Evolutionary conservation across 2,888 invertebrate species (phyloP), one percentile per base, ranked within the genome.

Genomic region (Scelioninae gen. 1): DNA sequence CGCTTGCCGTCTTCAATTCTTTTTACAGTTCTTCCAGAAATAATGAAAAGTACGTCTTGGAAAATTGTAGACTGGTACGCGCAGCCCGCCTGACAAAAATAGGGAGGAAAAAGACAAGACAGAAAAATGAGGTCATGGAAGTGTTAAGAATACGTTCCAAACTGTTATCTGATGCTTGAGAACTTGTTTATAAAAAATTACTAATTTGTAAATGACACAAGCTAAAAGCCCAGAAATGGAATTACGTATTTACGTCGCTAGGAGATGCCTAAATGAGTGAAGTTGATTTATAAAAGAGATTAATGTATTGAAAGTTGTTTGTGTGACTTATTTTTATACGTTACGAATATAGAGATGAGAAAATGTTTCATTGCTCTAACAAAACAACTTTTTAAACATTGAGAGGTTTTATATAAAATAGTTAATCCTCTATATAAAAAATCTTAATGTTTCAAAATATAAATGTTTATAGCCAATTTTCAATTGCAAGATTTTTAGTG

Each of bases 121-220:
- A 15, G 53, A 56, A 63, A 60, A 63, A 55, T n/a, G 66, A 66
- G 58, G 66, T 66, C 58, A 51, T 13, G 40, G 47, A 43, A 58
- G 49, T 75, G 65, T 66, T 51, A 66, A 75, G 75, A 74, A 75
- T 66, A 56, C 55, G 16, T 55, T 47, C 34, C 40, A 5, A 31
- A 31, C 47, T 38, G 38, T 74, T 74, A 74, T 65, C 65, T 23
- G 23, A 40, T 31, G 51, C 58, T 58, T n/a, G 65, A 38, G 45
- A 65, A 75, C 65, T 75, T 75, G 74, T 75, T 75, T 75, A 75
- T 75, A 75, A 75, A 75, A 49, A 75, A 75, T 75, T 75, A 75
- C 74, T 74, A 63, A 63, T 63, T 55, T 63, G 47, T 55, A 74
- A 58, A 71, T 71, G 71, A 47, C 68, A n/a, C 45, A 10, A 13